These are phyloP conservation scores for Paralvinella palmiformis DNA, from an alignment of 1,140 invertebrate species.

Conservation along the genomic window DNA sequence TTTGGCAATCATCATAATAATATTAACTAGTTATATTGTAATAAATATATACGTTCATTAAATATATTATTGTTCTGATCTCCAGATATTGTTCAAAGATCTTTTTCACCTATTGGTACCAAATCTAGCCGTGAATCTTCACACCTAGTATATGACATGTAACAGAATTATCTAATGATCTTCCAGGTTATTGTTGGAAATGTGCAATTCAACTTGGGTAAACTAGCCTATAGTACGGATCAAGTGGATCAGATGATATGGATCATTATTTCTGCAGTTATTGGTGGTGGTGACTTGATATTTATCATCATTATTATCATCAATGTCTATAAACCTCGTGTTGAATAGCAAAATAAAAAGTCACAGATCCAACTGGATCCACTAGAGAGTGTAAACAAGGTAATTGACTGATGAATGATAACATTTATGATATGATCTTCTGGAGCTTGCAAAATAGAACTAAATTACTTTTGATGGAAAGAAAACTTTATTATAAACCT, in stretches of 20 bases:
- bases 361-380: conserved; percentile 99
- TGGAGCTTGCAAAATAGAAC: too few species aligned
- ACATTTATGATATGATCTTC: too few species aligned
- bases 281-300: conserved; percentile 74
- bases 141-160: too few species aligned
- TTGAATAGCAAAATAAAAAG: conserved; percentile 90
- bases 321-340: conserved; percentile 81
- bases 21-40: background rate
- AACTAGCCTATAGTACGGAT: conserved; percentile 82
- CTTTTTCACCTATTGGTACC: too few species aligned
- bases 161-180: background rate
- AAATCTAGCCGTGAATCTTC: too few species aligned
- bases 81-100: too few species aligned
- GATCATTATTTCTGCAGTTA: conserved; percentile 53
- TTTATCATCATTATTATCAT: conserved; percentile 79
- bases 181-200: conserved; percentile 68
- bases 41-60: too few species aligned
- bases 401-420: too few species aligned
- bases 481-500: too few species aligned
- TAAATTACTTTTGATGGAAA: too few species aligned
- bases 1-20: background rate
- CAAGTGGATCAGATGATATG: conserved; percentile 56
- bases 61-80: too few species aligned
- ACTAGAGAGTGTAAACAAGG: conserved; percentile 94
- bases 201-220: conserved; percentile 75